A percentile compares a stretch with the other conserved stretches of the same genome.
Evolutionary conservation across 2,113 vertebrate genomes (phyloP).

Genomic region (Pithys albifrons): DNA sequence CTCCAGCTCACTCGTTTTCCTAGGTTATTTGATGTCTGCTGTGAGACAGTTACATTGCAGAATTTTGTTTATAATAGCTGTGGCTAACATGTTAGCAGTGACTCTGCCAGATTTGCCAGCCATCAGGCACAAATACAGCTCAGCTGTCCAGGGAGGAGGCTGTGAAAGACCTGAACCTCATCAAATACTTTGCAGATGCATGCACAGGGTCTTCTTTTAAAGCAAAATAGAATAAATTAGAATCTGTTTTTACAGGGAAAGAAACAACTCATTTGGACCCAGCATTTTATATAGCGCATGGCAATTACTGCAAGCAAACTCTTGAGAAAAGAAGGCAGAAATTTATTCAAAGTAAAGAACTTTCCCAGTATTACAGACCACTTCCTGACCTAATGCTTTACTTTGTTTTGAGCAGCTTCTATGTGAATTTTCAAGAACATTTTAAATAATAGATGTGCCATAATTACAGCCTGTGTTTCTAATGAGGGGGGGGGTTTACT

Average conservation of each 20-base stretch:
- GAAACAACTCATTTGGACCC: neutral
- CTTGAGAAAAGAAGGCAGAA: neutral
- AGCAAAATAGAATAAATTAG: neutral
- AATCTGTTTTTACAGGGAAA: neutral
- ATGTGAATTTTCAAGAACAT: slow-evolving; percentile 32
- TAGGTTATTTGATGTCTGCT: slow-evolving; percentile 49
- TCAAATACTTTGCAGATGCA: neutral
- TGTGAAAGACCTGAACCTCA: neutral
- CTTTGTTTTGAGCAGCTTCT: slow-evolving; percentile 37
- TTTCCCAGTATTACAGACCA: neutral
- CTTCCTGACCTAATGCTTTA: slow-evolving; percentile 9
- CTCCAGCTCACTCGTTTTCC: slow-evolving; percentile 44
- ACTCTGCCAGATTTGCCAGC: neutral
- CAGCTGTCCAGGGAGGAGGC: neutral
- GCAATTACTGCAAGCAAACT: neutral
- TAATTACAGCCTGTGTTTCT: slow-evolving; percentile 63
- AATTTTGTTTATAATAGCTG: slow-evolving; percentile 43
- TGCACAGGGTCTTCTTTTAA: neutral
- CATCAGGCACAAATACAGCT: neutral
- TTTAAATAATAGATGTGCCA: slow-evolving; percentile 59
- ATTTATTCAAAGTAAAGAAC: neutral
- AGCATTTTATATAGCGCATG: neutral
- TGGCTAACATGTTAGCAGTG: slow-evolving; percentile 27
- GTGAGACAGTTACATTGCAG: slow-evolving; percentile 27
- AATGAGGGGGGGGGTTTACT: slow-evolving; percentile 42